Base-by-base conservation (phyloP, 1,140 invertebrate species). In the Solenopsis fugax region DNA sequence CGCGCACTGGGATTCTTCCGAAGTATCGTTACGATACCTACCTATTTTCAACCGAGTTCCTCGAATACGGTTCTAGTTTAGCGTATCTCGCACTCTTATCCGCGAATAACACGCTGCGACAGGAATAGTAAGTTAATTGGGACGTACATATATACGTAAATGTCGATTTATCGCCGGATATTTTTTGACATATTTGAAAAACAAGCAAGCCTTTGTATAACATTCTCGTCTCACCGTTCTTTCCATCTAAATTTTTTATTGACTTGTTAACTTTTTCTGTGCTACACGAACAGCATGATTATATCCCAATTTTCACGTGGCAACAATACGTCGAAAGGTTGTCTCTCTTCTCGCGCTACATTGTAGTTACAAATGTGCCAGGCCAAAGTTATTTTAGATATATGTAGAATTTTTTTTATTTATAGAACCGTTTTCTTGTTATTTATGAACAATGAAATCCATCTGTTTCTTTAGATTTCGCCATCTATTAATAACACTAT, bases 11-110 rank as follows among this genome's bases (percentile, higher is more conserved):
- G 80, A 84, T 84, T 84, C 69, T 84, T 73, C 54, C 80, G 45
- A 84, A 84, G 80, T 84, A 84, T 84, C 80, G 80, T 84, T 75
- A 84, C 80, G 80, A 84, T 84, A 84, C 80, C 80, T 29, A 60
- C 54, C 37, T 73, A 60, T 84, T 84, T 75, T 48, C 54, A 69
- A 21, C 41, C n/a, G 48, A 41, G 69, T 16, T 75, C 10, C 69
- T 84, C 69, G 64, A 81, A 72, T 48, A 18, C 69, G 41, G 54
- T 82, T 73, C 16, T 60, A 84, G 80, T 73, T 50, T 60, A 84
- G 69, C 67, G 80, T 73, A 73, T 82, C 80, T 60, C 69, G 48
- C 34, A 24, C 77, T 69, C 41, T 75, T 84, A 84, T 84, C 69
- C 69, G 24, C 45, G 54, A 75, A 29, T 62, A 84, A 84, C 67